Conservation (phyloP, 2,113 vertebrate species). For the Hyperopisus bebe region DNA sequence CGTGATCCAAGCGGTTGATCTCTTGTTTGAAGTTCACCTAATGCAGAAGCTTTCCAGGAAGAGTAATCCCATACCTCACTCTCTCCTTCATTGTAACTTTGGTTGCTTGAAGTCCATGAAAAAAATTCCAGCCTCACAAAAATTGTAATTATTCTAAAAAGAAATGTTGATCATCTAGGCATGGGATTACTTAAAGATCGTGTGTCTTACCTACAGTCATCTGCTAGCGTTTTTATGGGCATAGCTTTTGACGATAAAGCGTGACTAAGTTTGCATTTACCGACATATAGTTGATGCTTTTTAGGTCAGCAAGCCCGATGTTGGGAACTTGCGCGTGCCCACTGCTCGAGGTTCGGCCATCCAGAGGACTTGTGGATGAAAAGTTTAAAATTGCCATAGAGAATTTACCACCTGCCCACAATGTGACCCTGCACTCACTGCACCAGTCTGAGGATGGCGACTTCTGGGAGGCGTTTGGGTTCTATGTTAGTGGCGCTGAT, state of each 20-base stretch:
- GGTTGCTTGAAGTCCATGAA: too few species aligned
- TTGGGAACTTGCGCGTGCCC: background rate
- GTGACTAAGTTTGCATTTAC: background rate
- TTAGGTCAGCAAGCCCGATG: background rate
- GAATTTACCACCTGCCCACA: constrained; percentile 27
- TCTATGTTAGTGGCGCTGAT: constrained; percentile 38
- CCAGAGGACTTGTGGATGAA: constrained; percentile 37
- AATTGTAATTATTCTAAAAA: background rate
- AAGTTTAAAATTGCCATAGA: constrained; percentile 44
- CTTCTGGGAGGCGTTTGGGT: constrained; percentile 54
- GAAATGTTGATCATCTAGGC: background rate
- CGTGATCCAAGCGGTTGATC: too few species aligned
- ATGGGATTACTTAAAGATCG: too few species aligned
- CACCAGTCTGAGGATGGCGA: constrained; percentile 47
- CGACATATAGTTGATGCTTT: background rate
- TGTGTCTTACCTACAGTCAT: background rate
- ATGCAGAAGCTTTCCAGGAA: background rate
- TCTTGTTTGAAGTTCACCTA: background rate
- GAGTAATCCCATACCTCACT: background rate
- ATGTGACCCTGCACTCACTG: constrained; percentile 44
- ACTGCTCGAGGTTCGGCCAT: background rate
- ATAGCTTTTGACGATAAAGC: background rate
- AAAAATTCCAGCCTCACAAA: too few species aligned
- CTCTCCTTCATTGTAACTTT: too few species aligned
- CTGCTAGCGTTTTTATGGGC: background rate